These are phyloP conservation scores for Megalopta genalis DNA, from an alignment of 1,140 invertebrate species.

Conservation along the genomic window DNA sequence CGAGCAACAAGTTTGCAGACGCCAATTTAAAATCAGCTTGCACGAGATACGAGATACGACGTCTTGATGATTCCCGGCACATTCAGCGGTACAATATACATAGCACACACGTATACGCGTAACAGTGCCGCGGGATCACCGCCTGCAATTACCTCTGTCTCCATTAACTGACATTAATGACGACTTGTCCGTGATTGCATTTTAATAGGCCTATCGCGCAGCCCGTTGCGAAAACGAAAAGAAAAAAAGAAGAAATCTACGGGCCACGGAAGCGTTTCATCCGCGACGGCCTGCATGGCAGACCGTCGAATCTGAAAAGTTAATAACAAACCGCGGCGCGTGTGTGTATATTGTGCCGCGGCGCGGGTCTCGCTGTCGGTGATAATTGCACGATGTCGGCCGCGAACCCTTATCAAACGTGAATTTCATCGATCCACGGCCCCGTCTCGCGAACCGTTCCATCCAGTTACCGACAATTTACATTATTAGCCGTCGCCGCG, in stretches of 20 bases:
- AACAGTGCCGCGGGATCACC: too few species aligned
- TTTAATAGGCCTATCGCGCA: neutral
- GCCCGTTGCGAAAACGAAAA: neutral
- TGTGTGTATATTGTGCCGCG: too few species aligned
- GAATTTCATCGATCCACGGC: constrained; percentile 5
- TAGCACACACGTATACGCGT: too few species aligned
- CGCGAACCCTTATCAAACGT: neutral
- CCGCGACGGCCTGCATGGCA: neutral
- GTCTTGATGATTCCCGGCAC: too few species aligned
- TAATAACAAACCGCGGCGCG: neutral
- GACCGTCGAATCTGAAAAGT: neutral
- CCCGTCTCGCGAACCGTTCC: neutral
- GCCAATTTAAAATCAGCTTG: too few species aligned
- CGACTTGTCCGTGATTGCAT: neutral
- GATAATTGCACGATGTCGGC: constrained; percentile 1
- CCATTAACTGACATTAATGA: neutral
- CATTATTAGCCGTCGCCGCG: constrained; percentile 15
- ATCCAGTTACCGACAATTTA: constrained; percentile 5
- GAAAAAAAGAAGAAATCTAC: neutral
- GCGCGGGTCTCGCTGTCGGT: neutral
- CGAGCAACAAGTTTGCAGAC: too few species aligned
- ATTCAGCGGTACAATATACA: too few species aligned
- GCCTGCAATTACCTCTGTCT: neutral
- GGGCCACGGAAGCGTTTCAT: neutral
- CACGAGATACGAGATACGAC: too few species aligned